Evolutionary conservation across 2,113 vertebrate genomes (phyloP), one percentile per base, ranked within the genome.

Genomic region (Bettongia penicillata): DNA sequence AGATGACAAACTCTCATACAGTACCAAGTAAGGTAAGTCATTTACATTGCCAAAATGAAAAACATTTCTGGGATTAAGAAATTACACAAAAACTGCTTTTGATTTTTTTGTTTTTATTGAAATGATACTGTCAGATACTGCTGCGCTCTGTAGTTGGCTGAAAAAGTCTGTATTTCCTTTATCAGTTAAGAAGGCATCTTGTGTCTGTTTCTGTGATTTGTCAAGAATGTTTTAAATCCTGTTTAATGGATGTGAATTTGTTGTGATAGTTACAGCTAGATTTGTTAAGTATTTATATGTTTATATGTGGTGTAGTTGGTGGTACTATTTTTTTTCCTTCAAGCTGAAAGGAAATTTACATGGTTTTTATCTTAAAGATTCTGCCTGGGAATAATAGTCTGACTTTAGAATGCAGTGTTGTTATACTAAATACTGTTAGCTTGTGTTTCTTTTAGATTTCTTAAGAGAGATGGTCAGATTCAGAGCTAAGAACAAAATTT

Each of bases 1-100:
- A 91, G 48, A 84, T 84, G 16, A 48, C 94, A n/a, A 94, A 94
- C 25, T 23, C 37, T 2, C 97, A 96, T 43, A 52, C 97, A 51
- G 0, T 90, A 89, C 95, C 97, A 92, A 98, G 98, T 96, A 99
- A 99, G 98, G 99, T 99, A 96, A 98, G 98, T 68, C 0, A 68
- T 0, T 52, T 77, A 0, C 0, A 91, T 0, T 89, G 89, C n/a
- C 37, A 43, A 3, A 3, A 0, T 4, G 4, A 28, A 90, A 1
- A 31, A 0, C 0, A 14, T 11, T 1, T 90, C 68, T 53, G 2
- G 37, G 14, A 2, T 8, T 26, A 11, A 3, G 43, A 8, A 37
- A 43, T 16, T 77, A 43, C 7, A 0, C 0, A 5, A 57, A 84
- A 37, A 23, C 52, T 89, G 57, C 49, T 50, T n/a, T 28, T 43